phyloP scores from a whole-genome alignment of 2,888 invertebrate genomes.

The Pyrrhia umbra region DNA sequence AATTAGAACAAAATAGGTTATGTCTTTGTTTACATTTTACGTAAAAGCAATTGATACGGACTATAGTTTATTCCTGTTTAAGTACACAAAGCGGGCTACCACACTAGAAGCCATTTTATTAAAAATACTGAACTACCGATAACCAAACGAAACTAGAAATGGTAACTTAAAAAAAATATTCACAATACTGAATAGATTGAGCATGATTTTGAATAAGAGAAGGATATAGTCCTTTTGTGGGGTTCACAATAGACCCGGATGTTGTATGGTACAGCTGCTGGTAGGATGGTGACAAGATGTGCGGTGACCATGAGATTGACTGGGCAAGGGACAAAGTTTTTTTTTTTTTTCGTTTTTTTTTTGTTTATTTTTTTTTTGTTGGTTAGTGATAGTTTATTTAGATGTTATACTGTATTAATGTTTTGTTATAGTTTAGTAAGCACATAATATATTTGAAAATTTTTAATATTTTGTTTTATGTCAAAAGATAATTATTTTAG shows the following conservation, averaged over 20 bases:
- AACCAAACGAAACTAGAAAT: neutral
- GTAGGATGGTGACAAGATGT: constrained; percentile 62
- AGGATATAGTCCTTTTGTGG: constrained; percentile 60
- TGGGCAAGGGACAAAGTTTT: constrained; percentile 15
- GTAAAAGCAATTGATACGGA: too few species aligned
- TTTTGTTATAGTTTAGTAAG: neutral
- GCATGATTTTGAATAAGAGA: constrained; percentile 53
- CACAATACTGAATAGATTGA: constrained; percentile 35
- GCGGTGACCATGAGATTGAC: constrained; percentile 49
- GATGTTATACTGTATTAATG: neutral
- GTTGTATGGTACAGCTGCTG: constrained; percentile 65
- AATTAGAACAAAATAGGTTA: too few species aligned
- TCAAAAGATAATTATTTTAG: too few species aligned
- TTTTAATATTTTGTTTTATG: too few species aligned
- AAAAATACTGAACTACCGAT: too few species aligned
- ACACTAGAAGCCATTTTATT: too few species aligned
- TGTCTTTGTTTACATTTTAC: too few species aligned
- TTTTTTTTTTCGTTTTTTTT: neutral
- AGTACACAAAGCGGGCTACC: too few species aligned
- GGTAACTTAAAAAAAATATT: constrained; percentile 5
- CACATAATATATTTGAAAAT: neutral
- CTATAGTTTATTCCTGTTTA: too few species aligned
- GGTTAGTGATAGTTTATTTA: too few species aligned
- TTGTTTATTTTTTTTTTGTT: neutral
- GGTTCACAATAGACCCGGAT: constrained; percentile 65